phyloP scores from a whole-genome alignment of 2,888 invertebrate genomes.

The Ormyrus pomaceus region DNA sequence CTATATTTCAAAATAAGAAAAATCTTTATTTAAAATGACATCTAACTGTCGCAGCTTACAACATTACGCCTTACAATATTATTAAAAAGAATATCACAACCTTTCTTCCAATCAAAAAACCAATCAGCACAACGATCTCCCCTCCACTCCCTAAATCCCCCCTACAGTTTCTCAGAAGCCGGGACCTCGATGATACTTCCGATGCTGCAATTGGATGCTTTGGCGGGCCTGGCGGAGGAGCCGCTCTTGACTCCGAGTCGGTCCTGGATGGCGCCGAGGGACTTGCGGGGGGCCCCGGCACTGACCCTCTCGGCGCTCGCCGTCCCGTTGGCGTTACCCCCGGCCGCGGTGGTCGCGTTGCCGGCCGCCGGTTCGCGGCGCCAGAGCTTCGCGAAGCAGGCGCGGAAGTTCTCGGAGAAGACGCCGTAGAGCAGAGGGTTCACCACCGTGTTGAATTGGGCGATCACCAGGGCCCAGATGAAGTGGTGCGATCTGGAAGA shows the following conservation, averaged over 20 bases:
- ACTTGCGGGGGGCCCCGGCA: slow-evolving; percentile 60
- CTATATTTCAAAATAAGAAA: no score
- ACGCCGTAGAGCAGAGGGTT: slow-evolving; percentile 79
- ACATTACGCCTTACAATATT: no score
- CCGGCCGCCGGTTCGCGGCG: slow-evolving; percentile 58
- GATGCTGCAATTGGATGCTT: slow-evolving; percentile 67
- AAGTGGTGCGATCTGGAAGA: slow-evolving; percentile 76
- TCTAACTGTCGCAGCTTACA: no score
- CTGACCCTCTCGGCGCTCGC: slow-evolving; percentile 60
- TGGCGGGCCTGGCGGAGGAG: background rate
- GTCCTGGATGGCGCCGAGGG: slow-evolving; percentile 67
- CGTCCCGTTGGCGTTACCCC: background rate
- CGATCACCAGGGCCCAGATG: slow-evolving; percentile 76
- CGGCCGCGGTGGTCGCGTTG: background rate
- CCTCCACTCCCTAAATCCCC: background rate
- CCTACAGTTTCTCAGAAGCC: slow-evolving; percentile 66
- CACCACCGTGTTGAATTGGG: slow-evolving; percentile 78
- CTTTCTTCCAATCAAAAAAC: background rate
- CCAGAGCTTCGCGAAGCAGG: slow-evolving; percentile 75
- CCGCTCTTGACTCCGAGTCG: slow-evolving; percentile 61
- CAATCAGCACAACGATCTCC: background rate
- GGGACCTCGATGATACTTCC: slow-evolving; percentile 71
- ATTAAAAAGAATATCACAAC: no score
- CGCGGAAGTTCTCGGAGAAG: slow-evolving; percentile 78
- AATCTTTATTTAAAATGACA: no score